Conservation (phyloP, 2,797 vertebrate genomes). For the Cuniculus paca region DNA sequence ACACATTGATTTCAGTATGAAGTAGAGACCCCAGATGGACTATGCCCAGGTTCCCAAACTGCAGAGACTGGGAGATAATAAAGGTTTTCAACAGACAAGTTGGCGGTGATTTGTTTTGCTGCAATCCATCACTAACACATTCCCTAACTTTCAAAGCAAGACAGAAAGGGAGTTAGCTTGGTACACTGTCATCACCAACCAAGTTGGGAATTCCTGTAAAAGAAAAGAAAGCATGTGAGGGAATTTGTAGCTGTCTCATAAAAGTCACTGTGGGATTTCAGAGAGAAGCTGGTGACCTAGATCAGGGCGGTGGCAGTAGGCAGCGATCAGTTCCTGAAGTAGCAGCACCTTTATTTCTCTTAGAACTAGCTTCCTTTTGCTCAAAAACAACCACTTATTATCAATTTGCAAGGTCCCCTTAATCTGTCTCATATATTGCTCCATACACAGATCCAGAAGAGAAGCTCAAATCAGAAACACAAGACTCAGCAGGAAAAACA, state of each 20-base stretch:
- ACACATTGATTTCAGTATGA: neutral
- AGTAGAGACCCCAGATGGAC: neutral
- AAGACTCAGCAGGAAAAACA: neutral
- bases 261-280: neutral
- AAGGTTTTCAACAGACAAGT: neutral
- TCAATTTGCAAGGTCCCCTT: neutral
- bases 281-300: neutral
- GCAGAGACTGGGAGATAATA: neutral
- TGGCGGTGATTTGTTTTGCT: neutral
- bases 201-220: neutral
- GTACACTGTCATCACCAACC: neutral
- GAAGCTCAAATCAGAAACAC: slow-evolving; percentile 16
- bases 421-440: neutral
- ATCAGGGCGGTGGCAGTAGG: rapidly evolving
- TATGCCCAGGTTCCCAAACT: no score
- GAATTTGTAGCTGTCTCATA: neutral
- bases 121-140: neutral
- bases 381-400: neutral
- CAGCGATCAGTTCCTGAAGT: neutral
- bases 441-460: neutral
- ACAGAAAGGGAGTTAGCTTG: neutral
- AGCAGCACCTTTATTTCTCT: neutral
- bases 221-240: neutral
- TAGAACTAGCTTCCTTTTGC: neutral
- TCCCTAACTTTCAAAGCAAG: neutral